Percentiles rank a stretch among this genome's conserved stretches.
phyloP scores from a whole-genome alignment of 2,888 invertebrate genomes.

The Polyploca ridens region DNA sequence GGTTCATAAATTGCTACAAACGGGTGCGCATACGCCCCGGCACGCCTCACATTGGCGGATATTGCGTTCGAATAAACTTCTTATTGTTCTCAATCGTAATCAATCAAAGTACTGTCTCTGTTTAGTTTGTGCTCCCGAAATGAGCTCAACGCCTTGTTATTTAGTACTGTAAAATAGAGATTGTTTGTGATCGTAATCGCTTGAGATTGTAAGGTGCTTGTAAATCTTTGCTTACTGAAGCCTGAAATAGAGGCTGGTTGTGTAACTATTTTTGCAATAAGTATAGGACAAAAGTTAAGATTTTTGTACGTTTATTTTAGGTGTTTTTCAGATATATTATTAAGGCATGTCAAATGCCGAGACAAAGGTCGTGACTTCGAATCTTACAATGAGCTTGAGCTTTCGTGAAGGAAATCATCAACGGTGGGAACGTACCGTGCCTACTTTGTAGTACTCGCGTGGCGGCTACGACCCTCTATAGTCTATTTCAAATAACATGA shows the following conservation, averaged over 20 bases:
- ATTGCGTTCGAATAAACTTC: slow-evolving; percentile 47
- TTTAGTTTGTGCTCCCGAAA: slow-evolving; percentile 29
- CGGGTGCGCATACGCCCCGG: slow-evolving; percentile 23
- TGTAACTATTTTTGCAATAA: background rate
- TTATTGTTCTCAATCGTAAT: slow-evolving; percentile 61
- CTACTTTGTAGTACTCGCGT: too few species aligned
- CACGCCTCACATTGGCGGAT: slow-evolving; percentile 56
- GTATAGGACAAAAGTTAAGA: background rate
- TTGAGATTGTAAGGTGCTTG: slow-evolving; percentile 4
- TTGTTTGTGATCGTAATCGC: slow-evolving; percentile 8
- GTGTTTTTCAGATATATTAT: too few species aligned
- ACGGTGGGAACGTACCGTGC: too few species aligned
- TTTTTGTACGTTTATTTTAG: background rate
- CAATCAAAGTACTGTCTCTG: slow-evolving; percentile 51
- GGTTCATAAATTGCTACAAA: slow-evolving; percentile 46
- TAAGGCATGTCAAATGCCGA: too few species aligned
- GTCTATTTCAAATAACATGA: too few species aligned
- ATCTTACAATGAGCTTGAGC: too few species aligned
- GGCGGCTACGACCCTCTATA: too few species aligned
- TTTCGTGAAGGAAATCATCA: too few species aligned
- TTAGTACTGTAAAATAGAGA: background rate
- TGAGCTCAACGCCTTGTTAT: slow-evolving; percentile 10
- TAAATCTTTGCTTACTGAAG: slow-evolving; percentile 7
- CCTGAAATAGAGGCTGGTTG: background rate
- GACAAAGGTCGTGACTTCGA: too few species aligned